Evolutionary conservation across 2,113 vertebrate genomes (phyloP).

Genomic region (Isichthys henryi): DNA sequence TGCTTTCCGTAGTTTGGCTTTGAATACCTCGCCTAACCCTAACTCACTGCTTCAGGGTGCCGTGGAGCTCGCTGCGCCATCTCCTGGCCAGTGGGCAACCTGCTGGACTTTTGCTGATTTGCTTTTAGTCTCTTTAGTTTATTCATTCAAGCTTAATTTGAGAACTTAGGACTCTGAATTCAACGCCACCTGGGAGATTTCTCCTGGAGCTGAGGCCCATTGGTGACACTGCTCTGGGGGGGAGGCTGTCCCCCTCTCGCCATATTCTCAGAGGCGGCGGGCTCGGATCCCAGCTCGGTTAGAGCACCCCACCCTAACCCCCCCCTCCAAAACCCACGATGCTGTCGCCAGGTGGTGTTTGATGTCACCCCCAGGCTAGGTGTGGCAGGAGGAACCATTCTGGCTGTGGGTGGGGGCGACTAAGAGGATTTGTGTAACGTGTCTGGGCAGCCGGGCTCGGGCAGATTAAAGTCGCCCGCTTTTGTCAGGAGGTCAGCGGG

Average conservation of each 20-base stretch:
- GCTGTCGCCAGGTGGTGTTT: neutral
- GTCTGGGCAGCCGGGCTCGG: neutral
- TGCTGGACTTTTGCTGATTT: neutral
- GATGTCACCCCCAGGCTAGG: neutral
- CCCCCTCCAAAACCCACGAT: neutral
- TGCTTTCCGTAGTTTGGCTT: neutral
- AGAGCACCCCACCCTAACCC: neutral
- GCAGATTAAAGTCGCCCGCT: neutral
- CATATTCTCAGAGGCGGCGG: neutral
- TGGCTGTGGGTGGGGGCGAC: neutral
- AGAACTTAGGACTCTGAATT: neutral
- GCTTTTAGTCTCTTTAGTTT: neutral
- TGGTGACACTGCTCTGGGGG: neutral
- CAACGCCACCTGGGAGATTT: neutral
- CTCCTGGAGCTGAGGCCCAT: neutral
- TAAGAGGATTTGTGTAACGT: neutral
- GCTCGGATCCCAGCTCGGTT: neutral
- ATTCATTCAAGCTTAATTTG: neutral
- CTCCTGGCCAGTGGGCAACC: too few species aligned
- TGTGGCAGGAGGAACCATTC: neutral
- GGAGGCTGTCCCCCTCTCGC: neutral
- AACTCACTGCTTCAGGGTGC: neutral
- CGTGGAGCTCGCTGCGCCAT: too few species aligned
- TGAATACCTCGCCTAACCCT: neutral
- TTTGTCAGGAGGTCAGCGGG: neutral